Base-by-base conservation (phyloP, 2,888 invertebrate genomes). In the Arctia plantaginis region DNA sequence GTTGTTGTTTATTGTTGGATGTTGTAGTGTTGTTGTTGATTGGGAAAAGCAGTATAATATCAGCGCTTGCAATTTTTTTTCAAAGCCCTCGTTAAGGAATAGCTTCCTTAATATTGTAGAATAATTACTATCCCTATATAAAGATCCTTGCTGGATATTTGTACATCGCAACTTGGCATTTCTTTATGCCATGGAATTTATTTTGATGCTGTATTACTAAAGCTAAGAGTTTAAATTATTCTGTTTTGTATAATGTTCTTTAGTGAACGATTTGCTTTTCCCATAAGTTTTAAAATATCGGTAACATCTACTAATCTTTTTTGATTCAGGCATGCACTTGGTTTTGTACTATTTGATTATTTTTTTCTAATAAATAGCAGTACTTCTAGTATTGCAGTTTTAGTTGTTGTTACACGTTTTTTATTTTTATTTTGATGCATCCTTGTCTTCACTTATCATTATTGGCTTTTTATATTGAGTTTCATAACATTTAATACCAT, bases 1-100 rank as follows among this genome's bases (percentile, higher is more conserved):
- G 95, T 94, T 76, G 71, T 75, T 71, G 77, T 76, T 59, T 79
- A 35, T 59, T 12, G 41, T 62, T 70, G 27, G 78, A 77, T 78
- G 73, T 80, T 80, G 68, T 73, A 94, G 27, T 66, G 13, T 79
- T 77, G 73, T 77, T 79, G 77, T 76, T 79, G 79, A 77, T n/a
- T 73, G 47, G 62, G 70, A 69, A 73, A 76, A 71, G 70, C 73
- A 72, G 73, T 66, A 33, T 12, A 71, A 39, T 23, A 39, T 44
- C 30, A 62, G 7, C 7, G 20, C 23, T 33, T n/a, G n/a, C n/a
- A 67, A 8, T 44, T 67, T 27, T 4, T 67, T 27, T 15, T 62
- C 33, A 20, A 64, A 20, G 44, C n/a, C 10, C 0, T 6, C 20
- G 15, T 20, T 15, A 4, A 55, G 30, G 20, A 33, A n/a, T 23